Percentiles rank a stretch among this genome's conserved stretches.
These are phyloP conservation scores for Spermophilus dauricus DNA, from an alignment of 2,113 vertebrate genomes.

Conservation along the genomic window DNA sequence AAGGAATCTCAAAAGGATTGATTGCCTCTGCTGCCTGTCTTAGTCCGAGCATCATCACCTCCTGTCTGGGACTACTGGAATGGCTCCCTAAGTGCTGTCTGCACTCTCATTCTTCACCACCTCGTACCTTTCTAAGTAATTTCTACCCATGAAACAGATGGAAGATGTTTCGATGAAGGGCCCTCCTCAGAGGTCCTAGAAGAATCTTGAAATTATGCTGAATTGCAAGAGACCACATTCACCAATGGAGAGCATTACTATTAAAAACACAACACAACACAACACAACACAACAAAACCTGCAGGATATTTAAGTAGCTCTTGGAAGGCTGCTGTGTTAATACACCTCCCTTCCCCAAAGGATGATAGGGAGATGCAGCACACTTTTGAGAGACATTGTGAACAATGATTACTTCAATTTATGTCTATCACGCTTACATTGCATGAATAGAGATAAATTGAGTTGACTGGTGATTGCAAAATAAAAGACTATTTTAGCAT, in stretches of 20 bases:
- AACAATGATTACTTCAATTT: conserved; percentile 62
- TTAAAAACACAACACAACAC: background rate
- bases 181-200: background rate
- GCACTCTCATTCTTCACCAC: background rate
- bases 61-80: background rate
- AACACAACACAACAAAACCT: no score
- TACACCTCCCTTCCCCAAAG: background rate
- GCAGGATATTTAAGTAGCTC: background rate
- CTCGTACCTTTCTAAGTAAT: background rate
- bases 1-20: background rate
- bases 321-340: background rate
- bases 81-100: background rate
- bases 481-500: conserved; percentile 57
- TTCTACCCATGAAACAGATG: background rate
- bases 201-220: background rate
- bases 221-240: background rate
- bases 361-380: background rate
- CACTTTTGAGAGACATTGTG: conserved; percentile 54
- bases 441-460: conserved; percentile 35
- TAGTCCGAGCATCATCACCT: background rate
- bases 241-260: background rate
- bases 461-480: conserved; percentile 64
- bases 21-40: background rate
- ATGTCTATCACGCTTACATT: background rate
- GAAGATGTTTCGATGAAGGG: background rate